These are phyloP conservation scores for Melieria omissa DNA, from an alignment of 2,888 invertebrate genomes.

Conservation along the genomic window DNA sequence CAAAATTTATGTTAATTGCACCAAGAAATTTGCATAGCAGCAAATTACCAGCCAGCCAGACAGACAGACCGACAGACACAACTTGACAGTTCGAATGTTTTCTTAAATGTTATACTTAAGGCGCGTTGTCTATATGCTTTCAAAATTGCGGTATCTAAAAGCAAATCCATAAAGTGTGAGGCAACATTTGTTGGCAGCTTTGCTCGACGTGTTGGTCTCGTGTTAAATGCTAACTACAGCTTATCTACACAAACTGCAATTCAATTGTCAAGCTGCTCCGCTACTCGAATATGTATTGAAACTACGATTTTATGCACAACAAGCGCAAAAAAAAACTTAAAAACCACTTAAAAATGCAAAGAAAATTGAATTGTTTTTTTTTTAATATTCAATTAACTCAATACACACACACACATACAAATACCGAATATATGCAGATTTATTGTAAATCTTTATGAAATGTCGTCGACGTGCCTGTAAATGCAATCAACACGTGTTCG, in stretches of 20 bases:
- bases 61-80: no score
- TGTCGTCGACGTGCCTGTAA: neutral
- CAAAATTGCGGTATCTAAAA: no score
- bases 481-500: neutral
- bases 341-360: neutral
- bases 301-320: neutral
- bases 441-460: slow-evolving; percentile 13
- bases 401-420: neutral
- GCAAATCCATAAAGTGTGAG: no score
- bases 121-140: no score
- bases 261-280: slow-evolving; percentile 12
- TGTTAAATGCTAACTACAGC: neutral
- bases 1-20: no score
- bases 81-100: no score
- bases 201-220: no score
- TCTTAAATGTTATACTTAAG: no score
- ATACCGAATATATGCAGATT: neutral
- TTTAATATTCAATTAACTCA: neutral
- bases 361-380: neutral
- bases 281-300: slow-evolving; percentile 16
- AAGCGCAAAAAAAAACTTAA: neutral
- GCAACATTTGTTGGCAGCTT: no score
- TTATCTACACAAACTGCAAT: slow-evolving; percentile 2
- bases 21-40: no score
- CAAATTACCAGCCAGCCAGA: no score